Percentiles rank a stretch among this genome's conserved stretches.
Evolutionary conservation across 2,797 vertebrate genomes (phyloP).

Genomic region (Setipinna tenuifilis): DNA sequence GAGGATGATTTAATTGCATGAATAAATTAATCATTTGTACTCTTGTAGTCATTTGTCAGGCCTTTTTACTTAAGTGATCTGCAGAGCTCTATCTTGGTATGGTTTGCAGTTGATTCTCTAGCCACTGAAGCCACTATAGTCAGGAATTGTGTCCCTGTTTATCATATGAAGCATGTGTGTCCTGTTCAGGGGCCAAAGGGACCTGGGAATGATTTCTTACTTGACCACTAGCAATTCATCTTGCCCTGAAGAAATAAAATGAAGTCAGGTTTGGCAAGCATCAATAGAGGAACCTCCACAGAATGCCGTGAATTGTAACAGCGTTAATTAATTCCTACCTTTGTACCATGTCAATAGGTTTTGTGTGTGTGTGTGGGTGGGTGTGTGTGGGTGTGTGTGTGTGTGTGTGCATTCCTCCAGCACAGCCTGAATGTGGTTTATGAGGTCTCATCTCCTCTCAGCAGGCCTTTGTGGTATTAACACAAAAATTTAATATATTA

Average conservation of each 20-base stretch:
- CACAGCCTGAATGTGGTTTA: slow-evolving; percentile 6
- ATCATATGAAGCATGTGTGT: neutral
- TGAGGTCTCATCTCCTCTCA: slow-evolving; percentile 14
- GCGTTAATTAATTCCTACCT: neutral
- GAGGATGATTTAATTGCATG: no score
- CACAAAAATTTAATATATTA: slow-evolving; percentile 17
- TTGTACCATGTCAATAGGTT: slow-evolving; percentile 3
- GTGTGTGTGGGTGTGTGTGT: no score
- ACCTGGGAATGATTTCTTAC: neutral
- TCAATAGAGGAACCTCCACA: neutral
- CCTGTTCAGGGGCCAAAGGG: neutral
- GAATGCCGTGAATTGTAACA: slow-evolving; percentile 3
- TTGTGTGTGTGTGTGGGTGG: neutral
- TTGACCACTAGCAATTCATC: slow-evolving; percentile 2
- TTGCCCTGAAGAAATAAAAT: neutral
- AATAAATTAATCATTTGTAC: no score
- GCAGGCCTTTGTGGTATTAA: slow-evolving; percentile 17
- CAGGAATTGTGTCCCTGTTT: neutral
- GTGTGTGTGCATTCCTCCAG: neutral
- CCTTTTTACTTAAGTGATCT: no score
- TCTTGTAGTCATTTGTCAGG: no score
- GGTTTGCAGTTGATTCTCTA: neutral
- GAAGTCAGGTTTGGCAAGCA: neutral
- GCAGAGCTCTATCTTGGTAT: neutral
- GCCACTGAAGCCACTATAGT: neutral